Base-by-base conservation (phyloP, 2,888 invertebrate species). In the Yponomeuta plumbellus region DNA sequence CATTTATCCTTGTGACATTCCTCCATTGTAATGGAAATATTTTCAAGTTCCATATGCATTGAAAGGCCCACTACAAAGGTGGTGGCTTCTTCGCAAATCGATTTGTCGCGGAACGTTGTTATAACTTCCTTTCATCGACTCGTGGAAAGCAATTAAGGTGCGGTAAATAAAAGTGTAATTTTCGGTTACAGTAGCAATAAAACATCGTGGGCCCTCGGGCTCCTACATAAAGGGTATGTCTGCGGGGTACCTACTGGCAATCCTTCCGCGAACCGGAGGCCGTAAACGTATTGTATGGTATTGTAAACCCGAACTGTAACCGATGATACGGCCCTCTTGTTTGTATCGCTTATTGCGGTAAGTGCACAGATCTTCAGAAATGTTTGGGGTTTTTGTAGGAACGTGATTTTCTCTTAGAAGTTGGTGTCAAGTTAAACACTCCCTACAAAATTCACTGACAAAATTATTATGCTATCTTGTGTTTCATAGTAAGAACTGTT, bases 121-220 rank as follows among this genome's bases (percentile, higher is more conserved):
- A 22, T 4, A 20, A 21, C 20, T 58, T 58, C 58, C 21, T 21
- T 58, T 58, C 58, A 58, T 21, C 21, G 21, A 20, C 11, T 58
- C 56, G 20, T 22, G 58, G 21, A 21, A 20, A 58, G 20, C 58
- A 13, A 58, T 58, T 58, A 21, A 58, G 21, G 21, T 20, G 58
- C 70, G 73, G 73, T 75, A 73, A 71, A 73, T 67, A 73, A 77
- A 72, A 75, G 72, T 72, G 73, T 20, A n/a, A 57, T 72, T 74
- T 79, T 82, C 77, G 76, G 80, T 80, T 80, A 81, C 81, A 77
- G 86, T 86, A 83, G 86, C 85, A 82, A 86, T 86, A 87, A 85
- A 88, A 82, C 72, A 80, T 76, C 34, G 22, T 44, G 23, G 34
- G 8, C 34, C 11, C 17, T 63, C 13, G 76, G 75, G 77, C 77